These are phyloP conservation scores for Drosophila mimica DNA, from an alignment of 2,888 invertebrate genomes.

Conservation along the genomic window DNA sequence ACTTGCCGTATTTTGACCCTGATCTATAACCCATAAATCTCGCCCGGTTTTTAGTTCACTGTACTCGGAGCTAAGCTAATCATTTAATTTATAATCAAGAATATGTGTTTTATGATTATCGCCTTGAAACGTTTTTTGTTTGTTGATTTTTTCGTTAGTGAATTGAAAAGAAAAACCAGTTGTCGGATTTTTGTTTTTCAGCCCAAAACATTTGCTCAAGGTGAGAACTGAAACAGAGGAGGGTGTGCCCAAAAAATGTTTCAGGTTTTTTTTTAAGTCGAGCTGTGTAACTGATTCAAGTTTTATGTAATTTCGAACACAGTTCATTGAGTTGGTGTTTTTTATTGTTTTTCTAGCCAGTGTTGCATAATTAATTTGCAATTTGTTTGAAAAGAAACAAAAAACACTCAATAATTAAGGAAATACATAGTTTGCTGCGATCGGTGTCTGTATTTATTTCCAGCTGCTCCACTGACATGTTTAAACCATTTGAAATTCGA, in stretches of 20 bases:
- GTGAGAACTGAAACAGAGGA: slow-evolving; percentile 37
- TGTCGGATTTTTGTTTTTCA: slow-evolving; percentile 2
- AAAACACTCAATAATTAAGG: slow-evolving; percentile 62
- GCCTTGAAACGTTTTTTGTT: slow-evolving; percentile 41
- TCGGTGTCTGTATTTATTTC: slow-evolving; percentile 31
- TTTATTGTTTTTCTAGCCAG: slow-evolving; percentile 27
- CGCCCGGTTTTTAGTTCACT: slow-evolving; percentile 32
- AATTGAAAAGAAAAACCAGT: slow-evolving; percentile 42
- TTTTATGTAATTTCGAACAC: slow-evolving; percentile 23
- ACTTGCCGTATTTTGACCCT: slow-evolving; percentile 16
- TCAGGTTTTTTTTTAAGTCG: neutral
- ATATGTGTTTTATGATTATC: slow-evolving; percentile 32
- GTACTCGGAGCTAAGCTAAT: slow-evolving; percentile 41
- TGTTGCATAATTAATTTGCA: slow-evolving; percentile 62
- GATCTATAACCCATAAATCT: slow-evolving; percentile 36
- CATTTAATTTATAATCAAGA: slow-evolving; percentile 32
- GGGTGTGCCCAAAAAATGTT: slow-evolving; percentile 1
- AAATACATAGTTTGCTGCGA: slow-evolving; percentile 41
- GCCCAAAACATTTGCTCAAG: slow-evolving; percentile 41
- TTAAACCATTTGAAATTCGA: slow-evolving; percentile 43
- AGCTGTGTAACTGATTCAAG: neutral
- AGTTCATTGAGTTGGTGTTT: slow-evolving; percentile 14
- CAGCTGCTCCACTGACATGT: slow-evolving; percentile 67
- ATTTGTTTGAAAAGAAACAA: slow-evolving; percentile 49
- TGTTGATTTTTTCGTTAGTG: neutral